Evolutionary conservation across 1,140 invertebrate species (phyloP), one percentile per base, ranked within the genome.

Genomic region (Papilio dardanus): DNA sequence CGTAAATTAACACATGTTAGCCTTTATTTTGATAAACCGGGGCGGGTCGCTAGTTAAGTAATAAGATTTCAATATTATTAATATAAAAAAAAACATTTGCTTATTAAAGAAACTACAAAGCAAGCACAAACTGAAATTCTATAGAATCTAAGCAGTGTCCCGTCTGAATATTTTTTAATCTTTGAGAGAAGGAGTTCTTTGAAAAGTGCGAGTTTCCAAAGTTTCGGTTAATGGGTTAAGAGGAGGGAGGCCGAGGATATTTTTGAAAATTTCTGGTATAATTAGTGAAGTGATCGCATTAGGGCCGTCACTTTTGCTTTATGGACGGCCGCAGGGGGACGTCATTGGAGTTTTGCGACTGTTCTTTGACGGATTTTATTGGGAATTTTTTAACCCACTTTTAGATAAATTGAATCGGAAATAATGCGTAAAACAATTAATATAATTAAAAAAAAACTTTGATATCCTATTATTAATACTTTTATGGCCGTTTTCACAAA

Each of bases 221-320:
- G 79, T 87, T 86, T 75, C 79, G 77, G 81, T 84, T 90, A 92
- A 92, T 92, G 88, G 90, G 88, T 90, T 89, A 88, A 87, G 82
- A 84, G 81, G 79, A 76, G 81, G 79, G 83, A 81, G 71, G 76
- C 77, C 76, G 19, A 19, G 28, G 78, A 81, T 86, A 90, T 92
- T 92, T 92, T 90, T 89, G 87, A 83, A 79, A 89, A 89, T 88
- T 90, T 92, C 81, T 68, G 78, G 82, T 86, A 86, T 90, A 90
- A 90, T 92, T 90, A 92, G 84, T 86, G 85, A 65, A 82, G 79
- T 76, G 83, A 90, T 90, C 88, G 88, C 88, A 88, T 90, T 89
- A 89, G 81, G 78, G 86, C 82, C 79, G 88, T 90, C 90, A 90
- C 83, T 90, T 88, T 87, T 88, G 81, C 83, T 91, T 89, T 88